Evolutionary conservation across 2,888 invertebrate species (phyloP), one percentile per base, ranked within the genome.

Genomic region (Phanerotoma sp.): DNA sequence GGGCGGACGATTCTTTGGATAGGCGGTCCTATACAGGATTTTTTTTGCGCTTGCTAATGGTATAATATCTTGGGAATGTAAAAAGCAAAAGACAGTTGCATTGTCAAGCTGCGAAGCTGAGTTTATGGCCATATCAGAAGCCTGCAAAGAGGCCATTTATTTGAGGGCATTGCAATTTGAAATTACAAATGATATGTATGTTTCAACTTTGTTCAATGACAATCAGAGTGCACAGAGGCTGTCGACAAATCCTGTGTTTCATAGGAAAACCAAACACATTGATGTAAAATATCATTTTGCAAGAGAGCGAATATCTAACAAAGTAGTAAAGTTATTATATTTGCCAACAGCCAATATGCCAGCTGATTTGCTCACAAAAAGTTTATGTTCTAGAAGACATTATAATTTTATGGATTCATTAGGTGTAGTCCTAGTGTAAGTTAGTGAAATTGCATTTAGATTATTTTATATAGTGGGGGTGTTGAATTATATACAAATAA

Each of bases 281-380:
- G 50, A 55, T 16, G 38, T 55, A 10, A 16, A 37, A 6, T 46
- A 50, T 20, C 45, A 55, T 16, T 55, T 50, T 20, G 7, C 45
- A 2, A 32, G 40, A 18, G 54, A 54, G 10, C 9, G 18, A 13
- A 15, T 55, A 1, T 38, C 22, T 16, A 20, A 33, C 3, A 35
- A 20, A 4, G 1, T 41, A 3, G 15, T 55, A 5, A 11, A 46
- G 13, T 7, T 55, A 13, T 21, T 46, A 7, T 46, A 51, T 13
- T 15, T 51, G 9, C 20, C 42, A 3, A 51, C 55, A 3, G 18
- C n/a, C 6, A 32, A 46, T 7, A 51, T 56, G 51, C 30, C 41
- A 11, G 51, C 55, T 1, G 51, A 51, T 25, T 32, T 56, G 3
- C n/a, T 56, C 3, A 56, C 55, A 1, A 51, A 56, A 16, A 35